Percentiles rank a stretch among this genome's conserved stretches.
These are phyloP conservation scores for Drosophila azteca DNA, from an alignment of 1,140 invertebrate genomes.

Conservation along the genomic window DNA sequence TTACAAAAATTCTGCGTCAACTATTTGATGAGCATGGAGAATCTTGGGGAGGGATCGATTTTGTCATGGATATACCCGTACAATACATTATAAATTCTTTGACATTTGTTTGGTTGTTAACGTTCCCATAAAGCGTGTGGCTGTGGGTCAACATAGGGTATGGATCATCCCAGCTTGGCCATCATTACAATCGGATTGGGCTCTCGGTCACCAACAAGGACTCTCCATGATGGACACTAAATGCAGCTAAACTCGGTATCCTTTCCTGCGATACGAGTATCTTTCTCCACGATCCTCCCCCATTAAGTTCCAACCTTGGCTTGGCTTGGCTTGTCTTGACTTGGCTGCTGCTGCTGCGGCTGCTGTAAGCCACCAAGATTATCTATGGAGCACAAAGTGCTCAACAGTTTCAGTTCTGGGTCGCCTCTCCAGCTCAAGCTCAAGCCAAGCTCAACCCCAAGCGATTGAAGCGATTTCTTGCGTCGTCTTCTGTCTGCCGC, in stretches of 20 bases:
- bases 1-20: constrained; percentile 67
- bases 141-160: not conserved
- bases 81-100: constrained; percentile 38
- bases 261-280: no score
- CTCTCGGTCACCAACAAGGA: no score
- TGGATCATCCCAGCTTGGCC: constrained; percentile 3
- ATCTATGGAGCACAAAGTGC: no score
- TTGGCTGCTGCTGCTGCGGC: no score
- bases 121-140: constrained; percentile 7
- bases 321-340: no score
- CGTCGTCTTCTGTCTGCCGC: constrained; percentile 2
- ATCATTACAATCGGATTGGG: not conserved
- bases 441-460: constrained; percentile 9
- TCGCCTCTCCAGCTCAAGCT: constrained; percentile 7
- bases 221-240: no score
- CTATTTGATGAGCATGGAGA: constrained; percentile 67
- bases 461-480: constrained; percentile 23
- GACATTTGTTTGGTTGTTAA: constrained; percentile 1
- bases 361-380: no score
- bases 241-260: no score
- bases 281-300: no score
- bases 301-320: no score
- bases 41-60: constrained; percentile 49
- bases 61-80: constrained; percentile 34
- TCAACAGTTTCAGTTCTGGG: constrained; percentile 24